Base-by-base conservation (phyloP, 2,888 invertebrate species). In the Sarcophaga rosellei region DNA sequence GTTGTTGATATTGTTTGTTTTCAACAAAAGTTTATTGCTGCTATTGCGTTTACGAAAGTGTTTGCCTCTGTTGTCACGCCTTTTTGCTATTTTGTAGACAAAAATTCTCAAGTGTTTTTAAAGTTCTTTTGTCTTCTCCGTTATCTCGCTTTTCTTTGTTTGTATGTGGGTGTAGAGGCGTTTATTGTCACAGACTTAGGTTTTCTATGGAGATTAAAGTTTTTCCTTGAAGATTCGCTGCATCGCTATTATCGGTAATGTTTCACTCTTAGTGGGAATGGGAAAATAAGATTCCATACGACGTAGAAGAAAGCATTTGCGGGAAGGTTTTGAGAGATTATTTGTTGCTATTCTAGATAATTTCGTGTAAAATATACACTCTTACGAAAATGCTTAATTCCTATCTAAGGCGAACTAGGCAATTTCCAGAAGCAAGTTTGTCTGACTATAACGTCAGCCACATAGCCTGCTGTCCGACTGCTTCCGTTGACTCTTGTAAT, bases 11-110 rank as follows among this genome's bases (percentile, higher is more conserved):
- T 73, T 53, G 57, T 80, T 82, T 70, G 70, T 76, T 65, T 69
- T 44, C 20, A 61, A 68, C 73, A 57, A 62, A 75, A 66, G 20
- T 78, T 66, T 61, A 15, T 5, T 53, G 20, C 62, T 73, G 35
- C 45, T 76, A 66, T 76, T 80, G 76, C 45, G 21, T 47, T 45
- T 15, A 35, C 53, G 17, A 66, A 78, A 85, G 86, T 84, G 82
- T 87, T 87, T 82, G 62, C 63, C 62, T 44, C 81, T 70, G 66
- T 83, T 76, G 74, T 78, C 81, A 66, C 78, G 81, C 78, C 78
- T 81, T 78, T 85, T 83, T 59, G 35, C n/a, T 53, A 78, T 70
- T 53, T 77, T 44, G 25, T 70, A 20, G 20, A n/a, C 15, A 20
- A 63, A 69, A 44, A 59, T 23, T 63, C 45, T 76, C 53, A 70